Conservation (phyloP, 2,888 invertebrate genomes). For the Drosophila suboccidentalis region DNA sequence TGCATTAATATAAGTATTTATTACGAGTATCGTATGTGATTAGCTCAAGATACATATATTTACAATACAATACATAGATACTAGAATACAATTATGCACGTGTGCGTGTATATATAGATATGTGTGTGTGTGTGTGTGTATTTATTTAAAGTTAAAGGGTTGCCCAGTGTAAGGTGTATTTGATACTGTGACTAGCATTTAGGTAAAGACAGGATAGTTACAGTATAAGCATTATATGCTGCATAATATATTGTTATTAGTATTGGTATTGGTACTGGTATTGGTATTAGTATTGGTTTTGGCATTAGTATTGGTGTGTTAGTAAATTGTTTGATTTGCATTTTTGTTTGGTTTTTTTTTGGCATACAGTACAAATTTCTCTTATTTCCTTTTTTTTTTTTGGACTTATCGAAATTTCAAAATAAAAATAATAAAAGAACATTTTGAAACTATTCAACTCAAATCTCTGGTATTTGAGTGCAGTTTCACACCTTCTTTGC, state of each 20-base stretch:
- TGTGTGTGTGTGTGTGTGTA: conserved; percentile 15
- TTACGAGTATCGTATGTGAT: conserved; percentile 27
- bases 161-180: conserved; percentile 29
- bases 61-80: conserved; percentile 23
- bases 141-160: conserved; percentile 10
- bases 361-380: conserved; percentile 46
- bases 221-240: conserved; percentile 32
- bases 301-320: conserved; percentile 17
- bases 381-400: conserved; percentile 35
- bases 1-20: conserved; percentile 31
- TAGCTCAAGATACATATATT: conserved; percentile 15
- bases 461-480: conserved; percentile 22
- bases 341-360: conserved; percentile 40
- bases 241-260: conserved; percentile 30
- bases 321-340: conserved; percentile 37
- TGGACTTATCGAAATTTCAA: conserved; percentile 76
- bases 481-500: conserved; percentile 18
- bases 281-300: conserved; percentile 17
- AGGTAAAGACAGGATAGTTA: conserved; percentile 26
- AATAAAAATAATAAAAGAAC: conserved; percentile 60
- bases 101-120: conserved; percentile 7
- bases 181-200: neutral
- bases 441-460: conserved; percentile 43
- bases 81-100: conserved; percentile 19
- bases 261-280: conserved; percentile 13